Evolutionary conservation across 1,140 invertebrate species (phyloP).

Genomic region (Apolygus lucorum): DNA sequence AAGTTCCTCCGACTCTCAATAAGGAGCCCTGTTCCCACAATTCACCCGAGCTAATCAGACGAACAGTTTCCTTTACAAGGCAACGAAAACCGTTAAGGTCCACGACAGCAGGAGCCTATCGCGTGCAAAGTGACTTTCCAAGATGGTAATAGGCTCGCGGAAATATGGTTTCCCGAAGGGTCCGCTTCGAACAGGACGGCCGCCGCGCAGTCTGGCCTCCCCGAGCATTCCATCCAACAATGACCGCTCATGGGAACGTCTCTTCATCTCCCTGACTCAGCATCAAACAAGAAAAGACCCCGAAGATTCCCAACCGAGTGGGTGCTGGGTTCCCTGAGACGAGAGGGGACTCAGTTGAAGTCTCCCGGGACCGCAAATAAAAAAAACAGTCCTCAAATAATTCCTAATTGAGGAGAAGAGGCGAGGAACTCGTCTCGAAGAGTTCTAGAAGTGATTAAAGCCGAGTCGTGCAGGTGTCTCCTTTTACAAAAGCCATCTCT

Average conservation of each 20-base stretch:
- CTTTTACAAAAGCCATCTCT: background rate
- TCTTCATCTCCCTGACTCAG: conserved; percentile 1
- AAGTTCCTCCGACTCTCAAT: too few species aligned
- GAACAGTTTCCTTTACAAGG: background rate
- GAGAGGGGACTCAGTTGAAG: too few species aligned
- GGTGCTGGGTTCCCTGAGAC: background rate
- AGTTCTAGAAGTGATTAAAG: conserved; percentile 5
- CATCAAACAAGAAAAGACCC: conserved; percentile 7
- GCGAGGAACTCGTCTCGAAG: too few species aligned
- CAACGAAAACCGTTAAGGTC: too few species aligned
- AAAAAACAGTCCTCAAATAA: conserved; percentile 3
- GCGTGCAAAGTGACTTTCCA: background rate
- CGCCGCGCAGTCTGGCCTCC: conserved; percentile 3
- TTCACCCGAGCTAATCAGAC: background rate
- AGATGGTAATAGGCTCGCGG: background rate
- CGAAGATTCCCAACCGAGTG: background rate
- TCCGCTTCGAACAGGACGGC: too few species aligned
- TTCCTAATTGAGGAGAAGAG: conserved; percentile 8
- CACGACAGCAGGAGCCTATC: background rate
- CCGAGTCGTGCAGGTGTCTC: conserved; percentile 12
- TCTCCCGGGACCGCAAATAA: background rate
- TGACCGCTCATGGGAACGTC: background rate
- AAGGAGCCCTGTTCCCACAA: background rate
- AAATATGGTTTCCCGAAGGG: background rate
- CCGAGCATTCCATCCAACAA: background rate